A percentile compares a stretch with the other conserved stretches of the same genome.
phyloP scores from a whole-genome alignment of 2,888 invertebrate genomes.

The Chamaedrilus cognettii region DNA sequence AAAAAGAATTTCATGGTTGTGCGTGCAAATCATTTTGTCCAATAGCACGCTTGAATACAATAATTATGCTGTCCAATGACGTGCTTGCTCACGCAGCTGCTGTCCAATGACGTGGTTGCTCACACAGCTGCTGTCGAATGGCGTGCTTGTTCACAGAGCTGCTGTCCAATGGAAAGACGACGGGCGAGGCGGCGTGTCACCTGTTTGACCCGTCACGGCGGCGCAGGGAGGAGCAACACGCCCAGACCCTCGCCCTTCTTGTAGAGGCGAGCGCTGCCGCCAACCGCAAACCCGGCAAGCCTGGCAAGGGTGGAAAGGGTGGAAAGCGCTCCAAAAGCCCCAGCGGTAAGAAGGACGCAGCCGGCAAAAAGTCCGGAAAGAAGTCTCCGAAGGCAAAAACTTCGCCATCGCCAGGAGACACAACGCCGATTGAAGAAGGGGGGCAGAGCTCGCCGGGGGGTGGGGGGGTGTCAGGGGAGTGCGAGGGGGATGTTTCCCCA shows the following conservation, averaged over 20 bases:
- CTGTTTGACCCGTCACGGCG: conserved; percentile 43
- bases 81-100: neutral
- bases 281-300: conserved; percentile 7
- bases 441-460: no score
- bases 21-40: no score
- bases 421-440: no score
- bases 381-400: conserved; percentile 1
- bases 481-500: neutral
- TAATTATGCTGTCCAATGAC: no score
- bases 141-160: conserved; percentile 45
- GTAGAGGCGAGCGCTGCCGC: conserved; percentile 7
- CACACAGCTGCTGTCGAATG: neutral
- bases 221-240: conserved; percentile 38
- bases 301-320: neutral
- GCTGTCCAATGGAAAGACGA: conserved; percentile 50
- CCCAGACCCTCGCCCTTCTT: conserved; percentile 29
- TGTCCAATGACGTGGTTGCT: neutral
- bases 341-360: conserved; percentile 33
- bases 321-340: conserved; percentile 11
- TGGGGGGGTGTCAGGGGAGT: no score
- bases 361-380: neutral
- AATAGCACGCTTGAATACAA: no score
- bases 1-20: no score
- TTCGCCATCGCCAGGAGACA: no score
- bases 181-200: conserved; percentile 48